A percentile compares a stretch with the other conserved stretches of the same genome.
Evolutionary conservation across 2,797 vertebrate genomes (phyloP).

Genomic region (Mionectes olivaceus): DNA sequence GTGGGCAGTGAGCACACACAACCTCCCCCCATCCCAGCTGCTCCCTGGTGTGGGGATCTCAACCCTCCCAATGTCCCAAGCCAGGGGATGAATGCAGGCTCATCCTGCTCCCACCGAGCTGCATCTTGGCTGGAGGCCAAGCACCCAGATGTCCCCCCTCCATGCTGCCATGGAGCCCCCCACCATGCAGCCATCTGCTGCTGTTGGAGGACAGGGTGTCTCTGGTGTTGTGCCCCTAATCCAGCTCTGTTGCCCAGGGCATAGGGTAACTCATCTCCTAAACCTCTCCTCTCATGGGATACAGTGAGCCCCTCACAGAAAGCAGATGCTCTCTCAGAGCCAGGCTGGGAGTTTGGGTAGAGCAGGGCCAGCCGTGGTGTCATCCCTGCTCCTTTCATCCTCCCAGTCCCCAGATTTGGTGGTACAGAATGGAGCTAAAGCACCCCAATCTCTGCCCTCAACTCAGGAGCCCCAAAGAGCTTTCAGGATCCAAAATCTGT

Average conservation of each 20-base stretch:
- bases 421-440: neutral
- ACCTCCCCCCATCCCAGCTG: neutral
- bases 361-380: neutral
- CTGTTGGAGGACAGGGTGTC: neutral
- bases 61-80: rapidly evolving
- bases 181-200: conserved; percentile 16
- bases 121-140: conserved; percentile 15
- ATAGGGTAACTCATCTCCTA: neutral
- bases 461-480: neutral
- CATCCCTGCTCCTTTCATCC: neutral
- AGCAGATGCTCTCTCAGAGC: neutral
- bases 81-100: neutral
- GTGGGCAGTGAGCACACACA: neutral
- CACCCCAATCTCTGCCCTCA: neutral
- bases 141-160: conserved; percentile 33
- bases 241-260: neutral
- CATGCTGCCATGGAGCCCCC: neutral
- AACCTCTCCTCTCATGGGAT: neutral
- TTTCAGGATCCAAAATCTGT: neutral
- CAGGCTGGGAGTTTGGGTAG: neutral
- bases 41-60: rapidly evolving
- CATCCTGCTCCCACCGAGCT: neutral
- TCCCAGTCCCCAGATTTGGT: rapidly evolving
- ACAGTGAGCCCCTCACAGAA: rapidly evolving
- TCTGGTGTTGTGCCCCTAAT: neutral